A percentile compares a stretch with the other conserved stretches of the same genome.
Conservation (phyloP, 2,888 invertebrate species). For the Heteropelma amictum region DNA sequence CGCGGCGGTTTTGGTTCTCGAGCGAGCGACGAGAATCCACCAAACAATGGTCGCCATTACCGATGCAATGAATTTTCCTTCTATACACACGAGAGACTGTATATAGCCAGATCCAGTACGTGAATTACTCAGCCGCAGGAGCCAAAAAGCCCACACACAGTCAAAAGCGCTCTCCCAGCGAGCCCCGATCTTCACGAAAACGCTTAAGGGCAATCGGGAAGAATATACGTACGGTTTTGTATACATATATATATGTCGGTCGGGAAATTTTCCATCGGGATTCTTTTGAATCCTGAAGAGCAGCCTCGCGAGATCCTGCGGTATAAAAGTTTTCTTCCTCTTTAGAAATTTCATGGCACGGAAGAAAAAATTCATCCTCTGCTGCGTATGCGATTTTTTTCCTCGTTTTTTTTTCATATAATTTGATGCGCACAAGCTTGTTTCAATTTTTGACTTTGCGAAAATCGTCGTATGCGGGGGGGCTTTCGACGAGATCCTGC, state of each 20-base stretch:
- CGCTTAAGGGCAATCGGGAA: constrained; percentile 35
- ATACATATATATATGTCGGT: background rate
- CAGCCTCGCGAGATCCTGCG: no score
- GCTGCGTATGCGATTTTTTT: no score
- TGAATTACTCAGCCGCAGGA: constrained; percentile 51
- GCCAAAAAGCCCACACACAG: constrained; percentile 32
- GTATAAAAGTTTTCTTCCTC: no score
- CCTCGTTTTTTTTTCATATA: no score
- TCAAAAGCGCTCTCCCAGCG: constrained; percentile 24
- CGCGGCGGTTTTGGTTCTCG: constrained; percentile 39
- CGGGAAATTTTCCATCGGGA: constrained; percentile 2
- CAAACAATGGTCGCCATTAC: constrained; percentile 73
- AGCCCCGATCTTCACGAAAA: constrained; percentile 35
- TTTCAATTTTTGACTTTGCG: no score
- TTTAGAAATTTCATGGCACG: no score
- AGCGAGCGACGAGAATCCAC: constrained; percentile 50
- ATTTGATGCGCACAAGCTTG: no score
- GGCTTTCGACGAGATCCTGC: no score
- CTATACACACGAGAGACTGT: constrained; percentile 21
- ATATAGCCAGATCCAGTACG: constrained; percentile 32
- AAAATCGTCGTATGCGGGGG: no score
- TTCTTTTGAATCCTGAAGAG: no score
- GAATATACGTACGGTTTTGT: background rate
- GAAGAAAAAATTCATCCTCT: no score
- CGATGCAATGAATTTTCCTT: constrained; percentile 70